A percentile compares a stretch with the other conserved stretches of the same genome.
Evolutionary conservation across 2,113 vertebrate species (phyloP).

Genomic region (Origma solitaria): DNA sequence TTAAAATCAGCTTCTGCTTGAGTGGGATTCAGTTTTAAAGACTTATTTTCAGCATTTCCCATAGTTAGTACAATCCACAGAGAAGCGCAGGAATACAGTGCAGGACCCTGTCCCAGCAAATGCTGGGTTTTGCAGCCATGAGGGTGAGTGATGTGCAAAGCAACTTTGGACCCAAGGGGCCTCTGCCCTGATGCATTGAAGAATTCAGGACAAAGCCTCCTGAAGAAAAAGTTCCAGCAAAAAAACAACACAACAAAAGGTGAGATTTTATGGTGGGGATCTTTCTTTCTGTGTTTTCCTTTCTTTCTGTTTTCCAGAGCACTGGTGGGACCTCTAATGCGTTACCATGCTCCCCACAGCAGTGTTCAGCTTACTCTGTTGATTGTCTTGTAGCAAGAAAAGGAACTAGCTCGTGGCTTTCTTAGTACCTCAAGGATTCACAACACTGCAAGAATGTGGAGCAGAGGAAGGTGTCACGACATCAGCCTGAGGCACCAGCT

Average conservation of each 20-base stretch:
- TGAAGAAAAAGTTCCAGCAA: neutral
- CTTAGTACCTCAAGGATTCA: neutral
- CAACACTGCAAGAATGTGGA: neutral
- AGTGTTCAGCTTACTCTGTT: neutral
- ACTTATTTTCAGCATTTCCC: neutral
- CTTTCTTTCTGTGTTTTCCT: neutral
- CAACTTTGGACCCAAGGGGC: fast-evolving
- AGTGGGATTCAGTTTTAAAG: neutral
- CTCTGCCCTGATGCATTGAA: neutral
- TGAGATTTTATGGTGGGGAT: neutral
- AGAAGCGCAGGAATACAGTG: neutral
- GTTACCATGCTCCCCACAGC: neutral
- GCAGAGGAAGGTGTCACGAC: no score
- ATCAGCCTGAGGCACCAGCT: neutral
- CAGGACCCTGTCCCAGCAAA: neutral
- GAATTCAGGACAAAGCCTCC: neutral
- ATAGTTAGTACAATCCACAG: neutral
- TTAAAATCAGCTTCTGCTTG: neutral
- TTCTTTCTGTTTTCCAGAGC: no score
- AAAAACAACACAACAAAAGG: neutral
- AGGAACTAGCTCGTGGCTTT: neutral
- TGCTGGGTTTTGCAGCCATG: fast-evolving
- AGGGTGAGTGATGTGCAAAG: neutral
- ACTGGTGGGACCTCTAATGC: neutral
- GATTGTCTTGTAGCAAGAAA: neutral